Percentiles rank a stretch among this genome's conserved stretches.
phyloP scores from a whole-genome alignment of 2,797 vertebrate species.

The Falco berigora region DNA sequence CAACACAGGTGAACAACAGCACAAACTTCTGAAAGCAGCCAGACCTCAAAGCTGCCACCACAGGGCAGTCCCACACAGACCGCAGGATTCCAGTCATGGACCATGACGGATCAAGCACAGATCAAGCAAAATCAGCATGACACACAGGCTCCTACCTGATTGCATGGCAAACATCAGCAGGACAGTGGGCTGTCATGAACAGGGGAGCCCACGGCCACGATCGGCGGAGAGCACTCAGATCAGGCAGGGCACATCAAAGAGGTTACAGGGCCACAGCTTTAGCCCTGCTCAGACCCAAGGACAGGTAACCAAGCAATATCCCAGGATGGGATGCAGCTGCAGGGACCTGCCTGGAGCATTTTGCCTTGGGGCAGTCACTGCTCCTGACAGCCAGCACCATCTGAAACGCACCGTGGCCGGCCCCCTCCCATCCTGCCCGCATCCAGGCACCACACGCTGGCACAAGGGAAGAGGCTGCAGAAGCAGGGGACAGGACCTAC shows the following conservation, averaged over 20 bases:
- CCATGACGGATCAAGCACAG: no score
- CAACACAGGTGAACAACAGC: background rate
- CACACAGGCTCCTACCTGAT: background rate
- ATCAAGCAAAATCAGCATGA: background rate
- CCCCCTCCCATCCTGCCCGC: background rate
- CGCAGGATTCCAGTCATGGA: background rate
- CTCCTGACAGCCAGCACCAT: background rate
- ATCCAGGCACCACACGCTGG: fast-evolving
- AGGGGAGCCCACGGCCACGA: fast-evolving
- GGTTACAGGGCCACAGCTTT: background rate
- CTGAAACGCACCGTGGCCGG: fast-evolving
- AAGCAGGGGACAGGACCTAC: background rate
- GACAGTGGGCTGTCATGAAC: background rate
- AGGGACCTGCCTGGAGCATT: background rate
- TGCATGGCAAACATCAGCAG: background rate
- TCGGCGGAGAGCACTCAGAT: background rate
- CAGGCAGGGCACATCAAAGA: background rate
- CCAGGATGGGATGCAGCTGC: background rate
- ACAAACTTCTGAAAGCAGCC: background rate
- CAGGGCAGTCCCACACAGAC: background rate
- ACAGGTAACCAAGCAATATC: background rate
- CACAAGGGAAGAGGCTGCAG: background rate
- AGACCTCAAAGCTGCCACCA: background rate
- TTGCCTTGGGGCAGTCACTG: background rate
- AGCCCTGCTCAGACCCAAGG: background rate